Evolutionary conservation across 2,797 vertebrate genomes (phyloP), one percentile per base, ranked within the genome.

Genomic region (Xiphophorus birchmanni): DNA sequence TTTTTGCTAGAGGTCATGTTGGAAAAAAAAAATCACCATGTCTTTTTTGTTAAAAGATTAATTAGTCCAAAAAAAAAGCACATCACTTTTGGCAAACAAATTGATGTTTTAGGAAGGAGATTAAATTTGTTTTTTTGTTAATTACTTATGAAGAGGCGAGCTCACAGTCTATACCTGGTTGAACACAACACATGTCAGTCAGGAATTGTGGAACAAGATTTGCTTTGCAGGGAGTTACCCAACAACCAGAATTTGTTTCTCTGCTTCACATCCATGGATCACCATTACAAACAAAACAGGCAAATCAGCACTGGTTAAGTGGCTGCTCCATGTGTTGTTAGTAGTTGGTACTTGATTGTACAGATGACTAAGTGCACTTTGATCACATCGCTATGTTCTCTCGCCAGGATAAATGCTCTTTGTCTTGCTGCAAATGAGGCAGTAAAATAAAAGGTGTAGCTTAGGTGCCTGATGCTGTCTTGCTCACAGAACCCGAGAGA

Each of bases 331-430:
- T 72, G 23, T 72, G 69, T 71, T 71, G 40, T 26, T 10, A 7
- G 11, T 17, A n/a, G 26, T 26, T 15, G 42, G 13, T 9, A 29
- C 26, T 26, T 45, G 42, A 45, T 72, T 17, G 69, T 45, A 72
- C 69, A 72, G 69, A 45, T 72, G 69, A 45, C 69, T 72, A 72
- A 72, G 69, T 45, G 69, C 69, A 45, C 40, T 72, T 72, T 44
- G 69, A 72, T 45, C 69, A 29, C 42, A 72, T 72, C 23, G 42
- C 42, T 26, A 72, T 2, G 4, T 72, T 72, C 23, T n/a, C 42
- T 45, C 7, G 5, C 69, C 65, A 72, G 69, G 26, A 44, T 45
- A 72, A 72, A 72, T 72, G 42, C 11, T 45, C 42, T 45, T 72
- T 15, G 26, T 72, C 69, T 15, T 45, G 26, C 23, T 45, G 11